These are phyloP conservation scores for Whitmania pigra DNA, from an alignment of 1,140 invertebrate species.

Conservation along the genomic window DNA sequence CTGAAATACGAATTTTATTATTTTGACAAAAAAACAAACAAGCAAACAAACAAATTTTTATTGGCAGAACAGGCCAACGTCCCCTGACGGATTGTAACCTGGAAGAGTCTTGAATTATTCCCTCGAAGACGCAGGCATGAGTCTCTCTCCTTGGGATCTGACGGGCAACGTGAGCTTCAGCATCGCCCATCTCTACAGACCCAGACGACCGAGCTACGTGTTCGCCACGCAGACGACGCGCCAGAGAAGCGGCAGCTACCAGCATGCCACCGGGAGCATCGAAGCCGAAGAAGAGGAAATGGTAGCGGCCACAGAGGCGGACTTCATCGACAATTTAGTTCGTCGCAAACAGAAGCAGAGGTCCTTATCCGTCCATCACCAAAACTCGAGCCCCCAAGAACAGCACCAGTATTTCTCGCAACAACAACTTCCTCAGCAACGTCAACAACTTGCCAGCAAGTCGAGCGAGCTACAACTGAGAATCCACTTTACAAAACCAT, in stretches of 20 bases:
- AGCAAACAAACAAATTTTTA: too few species aligned
- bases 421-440: conserved; percentile 14
- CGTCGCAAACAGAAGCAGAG: conserved; percentile 35
- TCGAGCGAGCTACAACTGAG: conserved; percentile 10
- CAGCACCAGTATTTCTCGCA: neutral
- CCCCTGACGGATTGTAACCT: too few species aligned
- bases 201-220: conserved; percentile 38
- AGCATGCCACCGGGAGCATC: conserved; percentile 32
- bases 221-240: conserved; percentile 35
- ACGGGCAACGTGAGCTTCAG: conserved; percentile 34
- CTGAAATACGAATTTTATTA: too few species aligned
- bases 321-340: conserved; percentile 35
- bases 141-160: conserved; percentile 35
- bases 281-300: conserved; percentile 18
- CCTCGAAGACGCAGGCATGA: conserved; percentile 20
- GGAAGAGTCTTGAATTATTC: too few species aligned
- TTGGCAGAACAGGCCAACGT: too few species aligned
- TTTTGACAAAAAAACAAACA: too few species aligned
- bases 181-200: conserved; percentile 37
- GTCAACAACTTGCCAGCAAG: conserved; percentile 18
- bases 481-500: conserved; percentile 2
- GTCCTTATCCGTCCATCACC: conserved; percentile 32
- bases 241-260: conserved; percentile 37
- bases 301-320: conserved; percentile 25
- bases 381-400: conserved; percentile 1